Percentiles rank a stretch among this genome's conserved stretches.
phyloP scores from a whole-genome alignment of 2,888 invertebrate species.

The Drosophila rellima region DNA sequence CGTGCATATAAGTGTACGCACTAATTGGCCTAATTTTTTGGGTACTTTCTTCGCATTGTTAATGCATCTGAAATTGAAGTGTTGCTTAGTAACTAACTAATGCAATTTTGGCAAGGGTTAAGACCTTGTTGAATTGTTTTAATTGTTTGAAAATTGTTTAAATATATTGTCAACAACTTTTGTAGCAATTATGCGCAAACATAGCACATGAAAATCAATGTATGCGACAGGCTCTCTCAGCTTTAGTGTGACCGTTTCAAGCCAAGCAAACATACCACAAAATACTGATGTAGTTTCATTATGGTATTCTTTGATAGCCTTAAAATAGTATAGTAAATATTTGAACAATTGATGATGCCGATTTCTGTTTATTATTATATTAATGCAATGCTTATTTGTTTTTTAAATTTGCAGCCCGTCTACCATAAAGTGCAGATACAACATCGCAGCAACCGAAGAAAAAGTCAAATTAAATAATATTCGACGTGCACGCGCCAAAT shows the following conservation, averaged over 20 bases:
- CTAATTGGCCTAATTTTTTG: slow-evolving; percentile 73
- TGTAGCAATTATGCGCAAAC: slow-evolving; percentile 25
- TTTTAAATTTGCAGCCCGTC: slow-evolving; percentile 49
- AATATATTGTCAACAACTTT: slow-evolving; percentile 11
- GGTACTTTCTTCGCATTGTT: slow-evolving; percentile 17
- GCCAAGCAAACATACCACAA: slow-evolving; percentile 55
- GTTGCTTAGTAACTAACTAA: background rate
- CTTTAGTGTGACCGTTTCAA: slow-evolving; percentile 54
- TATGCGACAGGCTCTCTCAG: slow-evolving; percentile 47
- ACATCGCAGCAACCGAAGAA: slow-evolving; percentile 20
- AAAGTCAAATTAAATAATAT: slow-evolving; percentile 29
- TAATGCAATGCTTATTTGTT: slow-evolving; percentile 20
- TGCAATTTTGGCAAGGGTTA: slow-evolving; percentile 3
- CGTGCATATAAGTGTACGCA: slow-evolving; percentile 45
- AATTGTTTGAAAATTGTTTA: slow-evolving; percentile 14
- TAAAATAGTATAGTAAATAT: background rate
- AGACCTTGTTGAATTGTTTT: background rate
- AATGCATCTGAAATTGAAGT: background rate
- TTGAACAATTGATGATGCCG: background rate
- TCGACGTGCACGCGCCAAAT: slow-evolving; percentile 30
- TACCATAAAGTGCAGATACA: slow-evolving; percentile 46
- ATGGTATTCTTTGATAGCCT: slow-evolving; percentile 1
- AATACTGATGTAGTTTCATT: slow-evolving; percentile 46
- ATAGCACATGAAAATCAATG: slow-evolving; percentile 75
- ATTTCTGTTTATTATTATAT: background rate